phyloP scores from a whole-genome alignment of 1,140 invertebrate species.

The Eriocheir sinensis region DNA sequence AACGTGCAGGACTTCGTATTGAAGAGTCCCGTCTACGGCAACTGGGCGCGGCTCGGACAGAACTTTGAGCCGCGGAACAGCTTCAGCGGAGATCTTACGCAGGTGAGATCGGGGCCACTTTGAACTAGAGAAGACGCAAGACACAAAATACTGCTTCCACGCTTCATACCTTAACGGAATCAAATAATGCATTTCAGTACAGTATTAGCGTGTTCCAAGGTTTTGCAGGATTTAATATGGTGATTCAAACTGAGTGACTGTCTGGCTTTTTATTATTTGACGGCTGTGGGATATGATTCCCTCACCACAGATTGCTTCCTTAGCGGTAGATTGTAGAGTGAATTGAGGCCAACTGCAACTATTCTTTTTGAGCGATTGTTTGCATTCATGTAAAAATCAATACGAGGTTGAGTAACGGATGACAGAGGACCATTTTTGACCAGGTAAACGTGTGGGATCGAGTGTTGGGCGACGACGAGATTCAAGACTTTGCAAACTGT shows the following conservation, averaged over 20 bases:
- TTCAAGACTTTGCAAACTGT: slow-evolving; percentile 49
- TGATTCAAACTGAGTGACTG: too few relatives aligned
- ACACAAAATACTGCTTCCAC: too few relatives aligned
- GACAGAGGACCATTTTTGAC: background rate
- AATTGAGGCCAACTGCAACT: too few relatives aligned
- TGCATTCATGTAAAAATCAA: background rate
- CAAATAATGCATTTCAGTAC: too few relatives aligned
- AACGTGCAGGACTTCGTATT: slow-evolving; percentile 46
- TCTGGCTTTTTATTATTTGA: too few relatives aligned
- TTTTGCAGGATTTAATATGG: too few relatives aligned
- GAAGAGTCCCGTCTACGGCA: slow-evolving; percentile 56
- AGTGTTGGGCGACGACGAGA: slow-evolving; percentile 39
- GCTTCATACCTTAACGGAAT: too few relatives aligned
- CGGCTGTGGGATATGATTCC: background rate
- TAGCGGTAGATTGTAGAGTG: too few relatives aligned
- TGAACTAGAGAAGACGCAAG: too few relatives aligned
- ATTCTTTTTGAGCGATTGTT: too few relatives aligned
- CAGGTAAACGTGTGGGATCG: slow-evolving; percentile 74
- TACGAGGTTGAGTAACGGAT: background rate
- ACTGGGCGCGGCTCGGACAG: slow-evolving; percentile 64
- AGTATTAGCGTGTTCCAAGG: too few relatives aligned
- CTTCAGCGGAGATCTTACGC: slow-evolving; percentile 64
- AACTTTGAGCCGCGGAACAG: slow-evolving; percentile 56
- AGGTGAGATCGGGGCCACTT: slow-evolving; percentile 11
- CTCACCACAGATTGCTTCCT: too few relatives aligned